phyloP scores from a whole-genome alignment of 2,113 vertebrate species.

The Balaenoptera acutorostrata region DNA sequence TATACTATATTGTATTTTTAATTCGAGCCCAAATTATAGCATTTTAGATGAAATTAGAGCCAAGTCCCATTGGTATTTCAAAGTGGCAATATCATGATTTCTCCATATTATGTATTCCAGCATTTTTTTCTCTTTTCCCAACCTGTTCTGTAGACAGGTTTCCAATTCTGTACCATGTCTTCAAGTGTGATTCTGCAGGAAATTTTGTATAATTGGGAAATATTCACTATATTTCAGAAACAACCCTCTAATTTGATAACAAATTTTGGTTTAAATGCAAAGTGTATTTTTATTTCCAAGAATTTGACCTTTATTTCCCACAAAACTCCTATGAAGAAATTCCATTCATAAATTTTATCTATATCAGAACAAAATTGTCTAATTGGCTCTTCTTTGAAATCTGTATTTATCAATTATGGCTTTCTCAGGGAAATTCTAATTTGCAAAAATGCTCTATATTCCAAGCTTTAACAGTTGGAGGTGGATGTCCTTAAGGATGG shows the following conservation, averaged over 20 bases:
- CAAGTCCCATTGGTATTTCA: constrained; percentile 72
- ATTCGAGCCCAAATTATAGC: constrained; percentile 51
- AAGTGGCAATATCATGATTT: constrained; percentile 72
- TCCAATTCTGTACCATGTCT: constrained; percentile 42
- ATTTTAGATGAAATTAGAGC: constrained; percentile 71
- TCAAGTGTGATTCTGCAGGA: constrained; percentile 70
- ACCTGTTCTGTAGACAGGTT: constrained; percentile 70
- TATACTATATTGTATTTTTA: constrained; percentile 73
- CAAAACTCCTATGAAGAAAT: constrained; percentile 81
- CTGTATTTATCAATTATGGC: constrained; percentile 86
- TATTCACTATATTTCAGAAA: constrained; percentile 71
- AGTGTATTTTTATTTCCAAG: constrained; percentile 78
- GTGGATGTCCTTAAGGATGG: constrained; percentile 89
- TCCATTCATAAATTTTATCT: constrained; percentile 83
- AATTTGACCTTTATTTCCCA: constrained; percentile 79
- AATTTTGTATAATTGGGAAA: constrained; percentile 72
- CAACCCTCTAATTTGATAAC: constrained; percentile 76
- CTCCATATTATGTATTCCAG: constrained; percentile 69
- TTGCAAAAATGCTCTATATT: constrained; percentile 83
- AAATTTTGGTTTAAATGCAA: constrained; percentile 79
- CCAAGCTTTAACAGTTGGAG: constrained; percentile 88
- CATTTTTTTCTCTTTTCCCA: constrained; percentile 64
- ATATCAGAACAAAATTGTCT: constrained; percentile 82
- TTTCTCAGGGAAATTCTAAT: constrained; percentile 86
- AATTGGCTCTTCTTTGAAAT: constrained; percentile 84